These are phyloP conservation scores for Eupithecia dodoneata DNA, from an alignment of 2,888 invertebrate genomes.

Conservation along the genomic window DNA sequence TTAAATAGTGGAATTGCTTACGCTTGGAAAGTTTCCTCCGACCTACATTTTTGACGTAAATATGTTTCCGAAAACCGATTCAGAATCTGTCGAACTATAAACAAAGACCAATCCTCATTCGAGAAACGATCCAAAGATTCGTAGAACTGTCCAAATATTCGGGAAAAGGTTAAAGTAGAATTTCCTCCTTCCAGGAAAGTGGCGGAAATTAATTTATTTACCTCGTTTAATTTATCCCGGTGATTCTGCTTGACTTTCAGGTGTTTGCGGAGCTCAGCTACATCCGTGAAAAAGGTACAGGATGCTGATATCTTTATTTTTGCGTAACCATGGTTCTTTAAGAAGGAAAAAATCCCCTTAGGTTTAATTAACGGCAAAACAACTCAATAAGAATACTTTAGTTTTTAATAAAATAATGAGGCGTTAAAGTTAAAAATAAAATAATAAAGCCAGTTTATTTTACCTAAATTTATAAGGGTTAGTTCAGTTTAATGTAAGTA, in stretches of 20 bases:
- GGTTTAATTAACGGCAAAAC: neutral
- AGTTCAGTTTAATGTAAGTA: too few species aligned
- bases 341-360: neutral
- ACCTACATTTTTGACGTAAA: neutral
- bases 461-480: too few species aligned
- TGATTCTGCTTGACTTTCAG: conserved; percentile 42
- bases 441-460: too few species aligned
- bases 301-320: neutral
- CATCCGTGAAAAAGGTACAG: neutral
- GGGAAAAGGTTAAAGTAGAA: conserved; percentile 47
- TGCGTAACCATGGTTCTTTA: neutral
- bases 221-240: conserved; percentile 51
- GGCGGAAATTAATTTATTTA: conserved; percentile 58
- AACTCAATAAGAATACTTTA: neutral
- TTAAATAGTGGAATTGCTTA: too few species aligned
- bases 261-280: conserved; percentile 19
- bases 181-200: conserved; percentile 49
- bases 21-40: neutral
- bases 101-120: neutral
- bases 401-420: too few species aligned
- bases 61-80: neutral
- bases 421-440: neutral
- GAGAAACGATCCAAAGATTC: neutral
- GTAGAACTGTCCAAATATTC: conserved; percentile 35
- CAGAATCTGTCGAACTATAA: neutral